These are phyloP conservation scores for Mastomys natalensis DNA, from an alignment of 2,113 vertebrate genomes.

Conservation along the genomic window DNA sequence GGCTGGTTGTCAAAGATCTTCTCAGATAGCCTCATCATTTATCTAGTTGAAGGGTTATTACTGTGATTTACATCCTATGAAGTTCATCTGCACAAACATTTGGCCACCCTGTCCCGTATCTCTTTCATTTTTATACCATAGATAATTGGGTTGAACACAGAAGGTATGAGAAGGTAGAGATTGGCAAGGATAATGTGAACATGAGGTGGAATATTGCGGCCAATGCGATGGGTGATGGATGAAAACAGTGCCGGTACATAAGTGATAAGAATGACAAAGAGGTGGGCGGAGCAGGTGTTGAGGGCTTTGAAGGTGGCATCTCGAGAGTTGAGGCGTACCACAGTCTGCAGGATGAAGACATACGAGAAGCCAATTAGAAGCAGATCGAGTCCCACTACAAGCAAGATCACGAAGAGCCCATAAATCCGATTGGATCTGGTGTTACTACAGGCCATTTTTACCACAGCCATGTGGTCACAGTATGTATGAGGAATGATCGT, in stretches of 20 bases:
- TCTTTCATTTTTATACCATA: constrained; percentile 75
- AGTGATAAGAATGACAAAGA: constrained; percentile 71
- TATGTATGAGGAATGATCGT: constrained; percentile 69
- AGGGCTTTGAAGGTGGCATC: constrained; percentile 57
- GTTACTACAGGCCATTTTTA: constrained; percentile 67
- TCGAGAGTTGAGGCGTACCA: constrained; percentile 43
- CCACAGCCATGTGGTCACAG: constrained; percentile 79
- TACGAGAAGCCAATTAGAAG: constrained; percentile 73
- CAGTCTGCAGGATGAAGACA: constrained; percentile 59
- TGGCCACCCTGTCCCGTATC: constrained; percentile 44
- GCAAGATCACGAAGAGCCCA: constrained; percentile 51
- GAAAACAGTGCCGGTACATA: constrained; percentile 67
- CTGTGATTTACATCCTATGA: neutral
- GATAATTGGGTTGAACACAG: constrained; percentile 58
- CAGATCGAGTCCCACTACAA: constrained; percentile 68
- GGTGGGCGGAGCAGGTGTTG: constrained; percentile 72
- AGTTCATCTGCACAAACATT: constrained; percentile 42
- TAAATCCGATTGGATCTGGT: constrained; percentile 69
- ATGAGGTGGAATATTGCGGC: constrained; percentile 47
- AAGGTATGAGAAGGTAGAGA: constrained; percentile 60
- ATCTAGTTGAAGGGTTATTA: neutral
- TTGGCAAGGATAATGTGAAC: constrained; percentile 65
- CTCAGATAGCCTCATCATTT: neutral
- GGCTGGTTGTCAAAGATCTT: neutral
- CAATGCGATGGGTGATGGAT: neutral